Base-by-base conservation (phyloP, 2,888 invertebrate genomes). In the Anarsia innoxiella region DNA sequence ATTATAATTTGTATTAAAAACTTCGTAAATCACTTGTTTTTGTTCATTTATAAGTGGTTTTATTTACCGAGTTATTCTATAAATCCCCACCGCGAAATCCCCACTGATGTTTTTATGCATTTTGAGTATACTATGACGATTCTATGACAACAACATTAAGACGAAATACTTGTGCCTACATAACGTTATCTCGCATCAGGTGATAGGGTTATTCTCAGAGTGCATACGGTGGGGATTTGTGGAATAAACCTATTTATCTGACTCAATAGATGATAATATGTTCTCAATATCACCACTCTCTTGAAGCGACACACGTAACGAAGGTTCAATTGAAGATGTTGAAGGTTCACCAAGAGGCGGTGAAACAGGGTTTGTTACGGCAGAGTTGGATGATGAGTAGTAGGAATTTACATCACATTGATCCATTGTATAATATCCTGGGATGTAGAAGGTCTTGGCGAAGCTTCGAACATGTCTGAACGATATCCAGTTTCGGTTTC, bases 401-500 rank as follows among this genome's bases (percentile, higher is more conserved):
- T 25, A 9, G n/a, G 25, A n/a, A 25, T 25, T 9, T 25, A n/a
- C 25, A 25, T 25, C n/a, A 9, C 8, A n/a, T n/a, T 25, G 25
- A 25, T 25, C 25, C 5, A 9, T 25, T 25, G 25, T 25, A 25
- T 25, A 25, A 11, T 46, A 39, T 39, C 39, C 42, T 30, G 48
- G 19, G 41, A 42, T 26, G 27, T 34, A 28, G 44, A 42, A 26
- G 38, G 41, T 44, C 41, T 44, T 41, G 39, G 16, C 15, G 23
- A 41, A 44, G 13, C 43, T 31, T 14, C 38, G 19, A 33, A 44
- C 41, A 41, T 44, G 28, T 44, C 43, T 36, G 38, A 23, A 15
- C 31, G 38, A 44, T 41, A 39, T 38, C 41, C 40, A 41, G 33
- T 44, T 44, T 44, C 43, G 41, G 43, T 34, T 41, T 44, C 41